Conservation (phyloP, 2,888 invertebrate genomes). For the Prenolepis imparis region DNA sequence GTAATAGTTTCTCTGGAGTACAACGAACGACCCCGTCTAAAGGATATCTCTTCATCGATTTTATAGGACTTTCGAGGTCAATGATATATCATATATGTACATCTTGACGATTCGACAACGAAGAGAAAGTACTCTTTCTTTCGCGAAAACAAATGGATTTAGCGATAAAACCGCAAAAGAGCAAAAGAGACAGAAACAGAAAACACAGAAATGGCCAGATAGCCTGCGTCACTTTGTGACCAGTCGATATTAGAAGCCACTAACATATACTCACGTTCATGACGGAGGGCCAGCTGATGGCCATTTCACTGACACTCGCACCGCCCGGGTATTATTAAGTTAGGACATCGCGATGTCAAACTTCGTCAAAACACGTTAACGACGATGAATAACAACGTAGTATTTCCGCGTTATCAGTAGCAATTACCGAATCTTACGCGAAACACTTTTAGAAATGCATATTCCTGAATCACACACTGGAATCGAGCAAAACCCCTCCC, state of each 20-base stretch:
- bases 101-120: constrained; percentile 12
- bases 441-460: constrained; percentile 74
- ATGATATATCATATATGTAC: constrained; percentile 68
- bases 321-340: constrained; percentile 52
- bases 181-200: not conserved
- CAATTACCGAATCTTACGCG: constrained; percentile 56
- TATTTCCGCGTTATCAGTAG: constrained; percentile 30
- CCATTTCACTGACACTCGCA: constrained; percentile 66
- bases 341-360: constrained; percentile 59
- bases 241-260: constrained; percentile 68
- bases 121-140: not conserved
- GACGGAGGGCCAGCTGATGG: constrained; percentile 74
- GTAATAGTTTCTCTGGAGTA: not conserved
- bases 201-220: constrained; percentile 60
- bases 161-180: not conserved
- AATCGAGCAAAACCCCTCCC: constrained; percentile 81
- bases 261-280: constrained; percentile 79
- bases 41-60: constrained; percentile 71
- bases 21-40: constrained; percentile 23
- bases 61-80: constrained; percentile 70
- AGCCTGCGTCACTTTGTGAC: constrained; percentile 42
- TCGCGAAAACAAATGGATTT: not conserved
- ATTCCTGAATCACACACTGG: constrained; percentile 80
- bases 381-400: constrained; percentile 38
- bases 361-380: too few species aligned